phyloP scores from a whole-genome alignment of 1,140 invertebrate species.

The Heliothis virescens region DNA sequence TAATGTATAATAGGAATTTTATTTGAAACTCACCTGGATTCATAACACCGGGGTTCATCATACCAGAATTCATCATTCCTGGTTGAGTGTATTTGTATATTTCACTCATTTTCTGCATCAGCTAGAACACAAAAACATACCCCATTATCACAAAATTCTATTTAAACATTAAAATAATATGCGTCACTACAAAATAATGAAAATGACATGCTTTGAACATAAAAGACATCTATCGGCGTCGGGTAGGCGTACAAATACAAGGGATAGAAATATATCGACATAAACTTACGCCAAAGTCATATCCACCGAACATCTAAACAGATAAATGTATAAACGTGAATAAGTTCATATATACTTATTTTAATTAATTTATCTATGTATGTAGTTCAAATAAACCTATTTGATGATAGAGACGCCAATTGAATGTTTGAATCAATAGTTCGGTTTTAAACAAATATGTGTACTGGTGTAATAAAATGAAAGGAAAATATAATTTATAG shows the following conservation, averaged over 20 bases:
- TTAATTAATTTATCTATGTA: not conserved
- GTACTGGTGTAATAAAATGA: too few species aligned
- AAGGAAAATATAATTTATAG: too few species aligned
- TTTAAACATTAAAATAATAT: not conserved
- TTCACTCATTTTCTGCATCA: constrained; percentile 82
- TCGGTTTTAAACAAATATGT: too few species aligned
- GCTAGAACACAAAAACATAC: constrained; percentile 61
- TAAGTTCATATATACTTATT: constrained; percentile 45
- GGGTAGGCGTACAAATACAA: constrained; percentile 43
- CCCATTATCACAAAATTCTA: not conserved
- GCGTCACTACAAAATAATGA: constrained; percentile 40
- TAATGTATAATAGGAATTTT: too few species aligned
- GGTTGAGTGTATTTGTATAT: constrained; percentile 79
- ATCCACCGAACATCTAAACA: constrained; percentile 86
- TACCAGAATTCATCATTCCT: constrained; percentile 78
- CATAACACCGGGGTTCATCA: constrained; percentile 77
- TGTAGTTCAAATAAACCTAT: not conserved
- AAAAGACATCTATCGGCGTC: constrained; percentile 42
- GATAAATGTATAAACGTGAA: constrained; percentile 68
- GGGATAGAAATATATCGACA: constrained; percentile 48
- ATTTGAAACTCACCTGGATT: constrained; percentile 66
- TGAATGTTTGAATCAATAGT: not conserved
- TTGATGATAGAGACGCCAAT: constrained; percentile 1
- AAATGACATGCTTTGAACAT: constrained; percentile 46
- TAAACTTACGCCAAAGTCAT: constrained; percentile 85